Conservation (phyloP, 2,888 invertebrate species). For the Idaea biselata region DNA sequence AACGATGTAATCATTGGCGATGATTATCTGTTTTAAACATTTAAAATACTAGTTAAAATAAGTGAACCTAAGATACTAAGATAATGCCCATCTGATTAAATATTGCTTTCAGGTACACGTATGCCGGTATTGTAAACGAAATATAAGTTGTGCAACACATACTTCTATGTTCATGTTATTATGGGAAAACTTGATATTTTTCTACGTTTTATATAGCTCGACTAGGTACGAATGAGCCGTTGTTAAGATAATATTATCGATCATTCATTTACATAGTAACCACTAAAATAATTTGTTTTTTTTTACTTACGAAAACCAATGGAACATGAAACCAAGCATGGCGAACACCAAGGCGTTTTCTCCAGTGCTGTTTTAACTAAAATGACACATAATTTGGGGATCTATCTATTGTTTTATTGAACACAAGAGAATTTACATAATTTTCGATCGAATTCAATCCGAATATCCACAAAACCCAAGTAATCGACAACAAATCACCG, state of each 20-base stretch:
- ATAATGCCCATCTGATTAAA: background rate
- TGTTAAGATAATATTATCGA: background rate
- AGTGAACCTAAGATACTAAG: background rate
- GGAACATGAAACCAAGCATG: background rate
- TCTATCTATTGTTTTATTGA: background rate
- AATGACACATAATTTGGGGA: background rate
- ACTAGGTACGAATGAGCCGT: background rate
- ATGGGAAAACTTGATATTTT: background rate
- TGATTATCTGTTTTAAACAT: background rate
- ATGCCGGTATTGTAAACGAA: background rate
- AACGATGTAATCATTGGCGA: background rate
- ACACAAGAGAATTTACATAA: background rate
- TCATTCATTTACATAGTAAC: background rate
- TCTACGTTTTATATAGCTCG: background rate
- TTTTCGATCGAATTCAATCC: background rate
- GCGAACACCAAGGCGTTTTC: background rate
- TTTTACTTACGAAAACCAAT: background rate
- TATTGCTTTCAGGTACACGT: background rate
- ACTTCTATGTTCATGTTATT: no score
- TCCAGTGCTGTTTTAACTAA: background rate
- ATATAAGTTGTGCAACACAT: background rate
- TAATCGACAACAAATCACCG: background rate
- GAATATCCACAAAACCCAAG: background rate
- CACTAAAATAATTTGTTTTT: background rate
- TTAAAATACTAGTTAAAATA: background rate